A percentile compares a stretch with the other conserved stretches of the same genome.
phyloP scores from a whole-genome alignment of 2,113 vertebrate species.

The Phaethornis superciliosus region DNA sequence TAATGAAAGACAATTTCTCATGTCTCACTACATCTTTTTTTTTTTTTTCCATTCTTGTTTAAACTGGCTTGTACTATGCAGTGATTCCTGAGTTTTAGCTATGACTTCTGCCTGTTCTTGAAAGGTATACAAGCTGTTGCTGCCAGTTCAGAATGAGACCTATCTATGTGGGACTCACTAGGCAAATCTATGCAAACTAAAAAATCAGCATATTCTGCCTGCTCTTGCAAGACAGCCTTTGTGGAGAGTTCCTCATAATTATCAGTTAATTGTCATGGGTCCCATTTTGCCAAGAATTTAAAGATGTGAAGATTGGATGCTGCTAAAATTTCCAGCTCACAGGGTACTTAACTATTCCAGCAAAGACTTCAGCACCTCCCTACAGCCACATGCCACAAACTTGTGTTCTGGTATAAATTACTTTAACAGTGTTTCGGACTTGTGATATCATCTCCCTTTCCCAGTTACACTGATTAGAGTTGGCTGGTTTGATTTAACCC shows the following conservation, averaged over 20 bases:
- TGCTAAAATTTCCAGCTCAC: not conserved
- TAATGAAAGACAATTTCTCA: not conserved
- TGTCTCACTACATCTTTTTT: not conserved
- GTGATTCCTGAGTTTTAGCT: not conserved
- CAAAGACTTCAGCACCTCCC: not conserved
- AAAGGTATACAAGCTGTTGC: not conserved
- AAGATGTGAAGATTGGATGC: constrained; percentile 10
- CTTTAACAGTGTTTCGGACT: not conserved
- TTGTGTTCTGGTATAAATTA: not conserved
- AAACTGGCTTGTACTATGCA: not conserved
- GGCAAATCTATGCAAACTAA: constrained; percentile 11
- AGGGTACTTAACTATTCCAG: not conserved
- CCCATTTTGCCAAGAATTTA: not conserved
- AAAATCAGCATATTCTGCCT: constrained; percentile 36
- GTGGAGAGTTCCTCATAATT: constrained; percentile 39
- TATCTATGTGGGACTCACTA: not conserved
- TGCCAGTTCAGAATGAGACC: not conserved
- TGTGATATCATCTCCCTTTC: not conserved
- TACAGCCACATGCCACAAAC: not conserved
- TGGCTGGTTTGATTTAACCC: not conserved
- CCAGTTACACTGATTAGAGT: not conserved
- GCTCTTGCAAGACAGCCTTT: constrained; percentile 15
- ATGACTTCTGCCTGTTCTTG: not conserved
- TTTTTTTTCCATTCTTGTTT: not conserved
- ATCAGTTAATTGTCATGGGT: constrained; percentile 11